Conservation (phyloP, 2,113 vertebrate species). For the Maccullochella peelii region DNA sequence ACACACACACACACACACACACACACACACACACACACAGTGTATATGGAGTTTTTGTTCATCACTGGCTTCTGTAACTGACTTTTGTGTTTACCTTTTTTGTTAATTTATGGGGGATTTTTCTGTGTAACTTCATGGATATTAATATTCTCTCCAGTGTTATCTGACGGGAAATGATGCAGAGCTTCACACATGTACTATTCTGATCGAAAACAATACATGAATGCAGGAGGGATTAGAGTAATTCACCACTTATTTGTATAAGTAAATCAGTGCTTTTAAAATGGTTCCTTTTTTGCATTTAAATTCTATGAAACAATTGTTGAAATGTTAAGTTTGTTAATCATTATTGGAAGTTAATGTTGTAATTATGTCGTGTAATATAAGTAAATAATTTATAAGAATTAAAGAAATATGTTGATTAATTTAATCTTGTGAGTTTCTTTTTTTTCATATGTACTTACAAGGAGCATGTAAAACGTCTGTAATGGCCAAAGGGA, state of each 20-base stretch:
- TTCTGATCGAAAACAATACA: not conserved
- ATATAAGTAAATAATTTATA: constrained; percentile 14
- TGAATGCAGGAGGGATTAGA: not conserved
- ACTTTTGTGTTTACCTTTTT: not conserved
- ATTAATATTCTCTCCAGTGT: not conserved
- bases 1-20: constrained; percentile 2
- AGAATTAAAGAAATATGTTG: constrained; percentile 40
- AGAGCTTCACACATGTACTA: not conserved
- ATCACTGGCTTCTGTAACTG: constrained; percentile 4
- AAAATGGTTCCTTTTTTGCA: not conserved
- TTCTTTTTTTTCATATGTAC: not conserved
- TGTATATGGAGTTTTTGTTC: not conserved
- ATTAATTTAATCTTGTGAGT: not conserved
- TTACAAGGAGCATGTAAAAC: not conserved
- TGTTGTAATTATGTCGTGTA: not conserved
- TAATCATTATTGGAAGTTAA: not conserved
- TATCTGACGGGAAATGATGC: not conserved
- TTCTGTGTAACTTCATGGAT: not conserved
- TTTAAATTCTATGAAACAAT: not conserved
- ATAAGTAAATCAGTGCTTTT: not conserved
- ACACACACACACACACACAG: not conserved
- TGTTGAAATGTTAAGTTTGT: constrained; percentile 26
- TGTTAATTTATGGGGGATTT: constrained; percentile 24
- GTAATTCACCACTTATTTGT: not conserved
- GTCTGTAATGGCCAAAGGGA: no score